phyloP scores from a whole-genome alignment of 2,797 vertebrate species.

The Varecia variegata region DNA sequence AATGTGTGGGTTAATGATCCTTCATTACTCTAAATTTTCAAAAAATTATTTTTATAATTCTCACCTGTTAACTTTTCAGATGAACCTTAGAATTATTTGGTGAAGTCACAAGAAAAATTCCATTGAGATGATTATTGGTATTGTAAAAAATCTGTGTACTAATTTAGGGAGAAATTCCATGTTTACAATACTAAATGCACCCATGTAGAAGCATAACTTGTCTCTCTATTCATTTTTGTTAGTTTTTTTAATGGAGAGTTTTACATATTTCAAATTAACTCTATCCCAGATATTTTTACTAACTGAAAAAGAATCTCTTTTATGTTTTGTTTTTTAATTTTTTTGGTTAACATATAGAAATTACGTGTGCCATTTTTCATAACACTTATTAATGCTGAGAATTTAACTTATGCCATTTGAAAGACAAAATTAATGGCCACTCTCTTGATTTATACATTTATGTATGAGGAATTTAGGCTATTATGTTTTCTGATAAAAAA shows the following conservation, averaged over 20 bases:
- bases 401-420: conserved; percentile 11
- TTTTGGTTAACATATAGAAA: background rate
- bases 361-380: background rate
- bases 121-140: background rate
- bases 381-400: conserved; percentile 15
- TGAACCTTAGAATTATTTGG: background rate
- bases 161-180: background rate
- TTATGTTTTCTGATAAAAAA: conserved; percentile 24
- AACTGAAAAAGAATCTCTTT: background rate
- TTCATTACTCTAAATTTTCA: background rate
- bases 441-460: conserved; percentile 18
- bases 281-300: background rate
- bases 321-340: background rate
- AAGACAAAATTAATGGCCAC: conserved; percentile 31
- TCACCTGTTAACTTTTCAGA: background rate
- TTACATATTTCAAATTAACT: conserved; percentile 17
- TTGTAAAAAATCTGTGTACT: background rate
- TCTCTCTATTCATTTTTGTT: background rate
- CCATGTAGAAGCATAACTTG: background rate
- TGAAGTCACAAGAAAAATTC: background rate
- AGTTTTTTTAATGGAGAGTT: background rate
- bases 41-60: background rate
- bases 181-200: background rate
- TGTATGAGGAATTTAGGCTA: background rate
- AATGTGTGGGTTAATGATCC: background rate